Evolutionary conservation across 2,888 invertebrate genomes (phyloP).

Genomic region (Nephrocerus scutellatus): DNA sequence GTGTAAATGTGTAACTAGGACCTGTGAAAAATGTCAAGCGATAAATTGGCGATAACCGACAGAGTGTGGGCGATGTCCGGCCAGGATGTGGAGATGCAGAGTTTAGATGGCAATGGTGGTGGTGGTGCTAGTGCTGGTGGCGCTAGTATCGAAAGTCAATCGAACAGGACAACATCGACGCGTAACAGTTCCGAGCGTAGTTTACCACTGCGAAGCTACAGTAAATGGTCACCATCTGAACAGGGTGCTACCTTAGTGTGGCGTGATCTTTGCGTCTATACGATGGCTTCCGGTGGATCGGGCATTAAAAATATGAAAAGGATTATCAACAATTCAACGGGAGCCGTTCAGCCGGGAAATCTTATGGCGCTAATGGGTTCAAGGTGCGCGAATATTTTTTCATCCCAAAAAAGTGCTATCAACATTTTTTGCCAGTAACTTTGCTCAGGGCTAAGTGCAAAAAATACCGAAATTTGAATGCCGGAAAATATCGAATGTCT

Average conservation of each 20-base stretch:
- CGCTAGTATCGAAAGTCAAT: constrained; percentile 19
- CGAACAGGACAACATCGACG: constrained; percentile 32
- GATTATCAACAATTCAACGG: constrained; percentile 75
- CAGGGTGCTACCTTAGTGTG: constrained; percentile 70
- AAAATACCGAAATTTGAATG: too few species aligned
- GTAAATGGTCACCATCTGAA: constrained; percentile 52
- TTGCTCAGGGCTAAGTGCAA: too few species aligned
- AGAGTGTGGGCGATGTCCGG: neutral
- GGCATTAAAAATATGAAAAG: constrained; percentile 54
- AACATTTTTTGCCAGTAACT: too few species aligned
- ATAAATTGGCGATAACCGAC: too few species aligned
- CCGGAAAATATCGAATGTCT: too few species aligned
- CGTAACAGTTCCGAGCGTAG: constrained; percentile 42
- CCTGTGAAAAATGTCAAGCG: too few species aligned
- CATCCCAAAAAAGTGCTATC: too few species aligned
- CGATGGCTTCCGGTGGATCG: constrained; percentile 47
- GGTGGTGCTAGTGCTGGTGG: constrained; percentile 12
- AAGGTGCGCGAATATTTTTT: constrained; percentile 53
- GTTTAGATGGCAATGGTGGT: neutral
- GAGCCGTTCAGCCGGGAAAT: constrained; percentile 73
- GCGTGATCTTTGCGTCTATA: constrained; percentile 70
- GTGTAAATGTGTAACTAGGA: too few species aligned
- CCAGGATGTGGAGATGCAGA: neutral
- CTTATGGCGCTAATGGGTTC: constrained; percentile 80
- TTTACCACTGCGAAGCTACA: constrained; percentile 48